phyloP scores from a whole-genome alignment of 2,113 vertebrate genomes.

The Callorhinus ursinus region DNA sequence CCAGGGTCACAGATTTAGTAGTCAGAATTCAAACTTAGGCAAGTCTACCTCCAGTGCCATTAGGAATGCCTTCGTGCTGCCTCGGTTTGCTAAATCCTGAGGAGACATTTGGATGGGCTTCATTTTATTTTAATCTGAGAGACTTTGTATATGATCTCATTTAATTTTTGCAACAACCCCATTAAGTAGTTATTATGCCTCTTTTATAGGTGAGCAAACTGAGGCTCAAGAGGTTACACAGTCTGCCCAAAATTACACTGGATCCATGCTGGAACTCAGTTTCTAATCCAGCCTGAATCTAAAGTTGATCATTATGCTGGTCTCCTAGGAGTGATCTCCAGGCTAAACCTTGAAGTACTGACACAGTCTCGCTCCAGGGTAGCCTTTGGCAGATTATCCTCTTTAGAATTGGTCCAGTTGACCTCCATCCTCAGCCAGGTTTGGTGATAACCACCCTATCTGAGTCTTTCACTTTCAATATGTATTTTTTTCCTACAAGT shows the following conservation, averaged over 20 bases:
- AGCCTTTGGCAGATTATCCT: background rate
- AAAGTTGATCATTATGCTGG: background rate
- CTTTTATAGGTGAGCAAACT: background rate
- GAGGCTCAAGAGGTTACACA: background rate
- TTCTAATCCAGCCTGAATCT: background rate
- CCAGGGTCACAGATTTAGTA: background rate
- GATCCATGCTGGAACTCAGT: background rate
- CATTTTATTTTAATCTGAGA: conserved; percentile 28
- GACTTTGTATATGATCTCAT: background rate
- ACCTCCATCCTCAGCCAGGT: background rate
- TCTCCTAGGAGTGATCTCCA: background rate
- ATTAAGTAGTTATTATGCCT: background rate
- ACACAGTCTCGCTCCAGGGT: background rate
- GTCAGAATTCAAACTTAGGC: background rate
- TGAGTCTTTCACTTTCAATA: background rate
- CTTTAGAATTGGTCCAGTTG: background rate
- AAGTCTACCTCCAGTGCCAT: background rate
- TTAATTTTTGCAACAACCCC: background rate
- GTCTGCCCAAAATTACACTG: background rate
- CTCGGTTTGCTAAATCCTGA: background rate
- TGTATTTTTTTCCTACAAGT: no score
- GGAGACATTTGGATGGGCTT: background rate
- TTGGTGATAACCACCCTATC: background rate
- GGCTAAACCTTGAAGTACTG: background rate
- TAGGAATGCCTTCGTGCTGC: background rate